Conservation (phyloP, 2,797 vertebrate genomes). For the Ctenosaura bakeri region DNA sequence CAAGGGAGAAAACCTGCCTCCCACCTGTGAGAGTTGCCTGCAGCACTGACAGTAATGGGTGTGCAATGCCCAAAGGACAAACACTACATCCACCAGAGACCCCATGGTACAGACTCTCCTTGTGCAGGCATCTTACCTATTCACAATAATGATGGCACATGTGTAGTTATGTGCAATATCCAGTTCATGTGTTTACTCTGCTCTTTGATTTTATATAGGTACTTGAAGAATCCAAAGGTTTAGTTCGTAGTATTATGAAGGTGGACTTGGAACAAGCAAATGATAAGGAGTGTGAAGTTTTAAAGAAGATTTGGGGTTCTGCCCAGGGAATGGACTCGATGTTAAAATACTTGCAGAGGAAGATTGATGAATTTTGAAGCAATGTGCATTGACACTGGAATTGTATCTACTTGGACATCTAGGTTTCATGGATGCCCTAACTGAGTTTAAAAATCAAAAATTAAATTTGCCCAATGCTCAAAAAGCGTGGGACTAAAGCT, state of each 20-base stretch:
- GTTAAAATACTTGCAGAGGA: conserved; percentile 93
- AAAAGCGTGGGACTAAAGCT: conserved; percentile 70
- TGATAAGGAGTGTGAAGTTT: conserved; percentile 94
- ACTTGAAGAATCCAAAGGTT: conserved; percentile 94
- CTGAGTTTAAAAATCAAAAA: conserved; percentile 51
- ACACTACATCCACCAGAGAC: neutral
- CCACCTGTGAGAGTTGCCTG: neutral
- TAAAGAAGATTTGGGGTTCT: conserved; percentile 96
- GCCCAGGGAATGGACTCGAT: conserved; percentile 96
- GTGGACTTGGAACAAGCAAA: conserved; percentile 93
- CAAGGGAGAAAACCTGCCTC: neutral
- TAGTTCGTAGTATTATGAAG: conserved; percentile 92
- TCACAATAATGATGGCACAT: neutral
- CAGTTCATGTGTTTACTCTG: neutral
- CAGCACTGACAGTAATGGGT: too few species aligned
- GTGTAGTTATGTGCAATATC: neutral
- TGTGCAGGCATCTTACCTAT: neutral
- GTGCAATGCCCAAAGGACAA: neutral
- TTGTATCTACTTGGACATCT: conserved; percentile 67
- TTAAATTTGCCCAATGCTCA: conserved; percentile 56
- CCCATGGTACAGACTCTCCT: too few species aligned
- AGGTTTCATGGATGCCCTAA: conserved; percentile 59
- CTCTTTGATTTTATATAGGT: conserved; percentile 81
- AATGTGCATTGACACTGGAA: conserved; percentile 71
- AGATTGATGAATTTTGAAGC: conserved; percentile 89